These are phyloP conservation scores for Scylla paramamosain DNA, from an alignment of 1,140 invertebrate genomes.

Conservation along the genomic window DNA sequence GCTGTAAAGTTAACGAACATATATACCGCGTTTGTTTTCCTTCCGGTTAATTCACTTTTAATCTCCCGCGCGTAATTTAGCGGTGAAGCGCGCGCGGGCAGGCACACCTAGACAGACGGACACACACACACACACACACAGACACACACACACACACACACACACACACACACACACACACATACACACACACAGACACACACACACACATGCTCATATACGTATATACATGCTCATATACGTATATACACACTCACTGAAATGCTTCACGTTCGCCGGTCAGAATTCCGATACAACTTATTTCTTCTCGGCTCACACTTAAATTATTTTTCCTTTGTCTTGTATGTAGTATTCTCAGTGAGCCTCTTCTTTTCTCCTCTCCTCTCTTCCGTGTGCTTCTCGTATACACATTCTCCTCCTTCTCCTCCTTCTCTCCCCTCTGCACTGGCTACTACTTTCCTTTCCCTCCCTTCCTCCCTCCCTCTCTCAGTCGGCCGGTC, in stretches of 20 bases:
- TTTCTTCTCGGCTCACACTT: no score
- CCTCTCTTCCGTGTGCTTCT: no score
- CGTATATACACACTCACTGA: no score
- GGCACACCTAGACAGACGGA: not conserved
- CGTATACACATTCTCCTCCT: not conserved
- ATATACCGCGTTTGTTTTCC: slow-evolving; percentile 8
- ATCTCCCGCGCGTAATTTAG: not conserved
- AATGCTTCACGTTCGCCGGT: no score
- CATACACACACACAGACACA: slow-evolving; percentile 31
- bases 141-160: slow-evolving; percentile 25
- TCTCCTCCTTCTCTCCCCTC: not conserved
- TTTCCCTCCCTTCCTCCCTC: no score
- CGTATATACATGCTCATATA: no score
- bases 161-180: slow-evolving; percentile 30
- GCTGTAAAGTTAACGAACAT: slow-evolving; percentile 23
- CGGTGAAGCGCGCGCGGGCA: not conserved
- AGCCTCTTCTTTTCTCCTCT: not conserved
- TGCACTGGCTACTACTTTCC: not conserved
- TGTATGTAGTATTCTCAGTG: not conserved
- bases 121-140: slow-evolving; percentile 12
- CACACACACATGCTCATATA: not conserved
- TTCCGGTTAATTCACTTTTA: slow-evolving; percentile 24
- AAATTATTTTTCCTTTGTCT: not conserved
- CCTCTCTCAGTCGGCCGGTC: no score
- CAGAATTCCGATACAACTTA: no score